Evolutionary conservation across 37 sponge, comb jelly and placozoan genomes (phyloP).

Genomic region (Corticium candelabrum): DNA sequence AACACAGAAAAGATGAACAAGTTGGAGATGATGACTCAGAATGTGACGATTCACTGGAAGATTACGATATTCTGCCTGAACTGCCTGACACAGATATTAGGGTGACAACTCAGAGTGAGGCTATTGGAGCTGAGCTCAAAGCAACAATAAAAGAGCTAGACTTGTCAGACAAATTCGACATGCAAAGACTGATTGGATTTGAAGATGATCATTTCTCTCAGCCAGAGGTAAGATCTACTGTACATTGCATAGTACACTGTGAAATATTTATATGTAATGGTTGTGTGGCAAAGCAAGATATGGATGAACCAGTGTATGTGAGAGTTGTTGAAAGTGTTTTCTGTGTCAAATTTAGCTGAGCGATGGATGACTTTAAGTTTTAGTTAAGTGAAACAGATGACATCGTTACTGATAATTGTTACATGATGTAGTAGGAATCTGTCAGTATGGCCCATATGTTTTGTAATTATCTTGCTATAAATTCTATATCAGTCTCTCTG

Average conservation of each 20-base stretch:
- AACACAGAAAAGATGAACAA: no score
- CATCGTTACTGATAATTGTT: no score
- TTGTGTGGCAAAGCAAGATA: not conserved
- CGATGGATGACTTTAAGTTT: no score
- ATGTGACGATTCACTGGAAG: not conserved
- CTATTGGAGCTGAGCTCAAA: not conserved
- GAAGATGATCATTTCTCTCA: slow-evolving; percentile 1
- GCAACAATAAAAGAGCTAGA: not conserved
- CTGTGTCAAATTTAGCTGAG: no score
- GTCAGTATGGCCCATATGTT: no score
- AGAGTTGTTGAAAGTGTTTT: no score
- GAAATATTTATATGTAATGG: not conserved
- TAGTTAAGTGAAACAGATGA: no score
- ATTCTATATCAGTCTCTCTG: no score
- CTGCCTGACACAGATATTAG: not conserved
- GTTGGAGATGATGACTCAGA: not conserved
- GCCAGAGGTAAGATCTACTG: not conserved
- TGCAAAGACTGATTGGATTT: not conserved
- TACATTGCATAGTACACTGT: not conserved
- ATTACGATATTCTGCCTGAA: not conserved
- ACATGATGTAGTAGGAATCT: no score
- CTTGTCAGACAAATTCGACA: not conserved
- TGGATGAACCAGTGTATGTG: not conserved
- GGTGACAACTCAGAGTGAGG: not conserved
- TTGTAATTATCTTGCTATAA: no score